Evolutionary conservation across 2,113 vertebrate species (phyloP).

Genomic region (Percopsis transmontana): DNA sequence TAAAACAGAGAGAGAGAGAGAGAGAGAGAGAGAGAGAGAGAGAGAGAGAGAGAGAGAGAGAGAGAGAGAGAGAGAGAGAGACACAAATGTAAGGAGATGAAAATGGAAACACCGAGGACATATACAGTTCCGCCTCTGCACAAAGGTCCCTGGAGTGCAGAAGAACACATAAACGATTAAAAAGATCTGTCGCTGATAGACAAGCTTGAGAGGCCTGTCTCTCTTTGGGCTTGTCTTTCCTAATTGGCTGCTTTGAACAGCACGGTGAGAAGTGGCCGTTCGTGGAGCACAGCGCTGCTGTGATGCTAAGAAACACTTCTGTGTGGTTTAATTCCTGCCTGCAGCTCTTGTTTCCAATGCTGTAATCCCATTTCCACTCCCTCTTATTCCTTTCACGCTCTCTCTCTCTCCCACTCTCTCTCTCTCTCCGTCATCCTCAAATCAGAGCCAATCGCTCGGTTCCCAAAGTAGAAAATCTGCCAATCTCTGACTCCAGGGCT

Average conservation of each 20-base stretch:
- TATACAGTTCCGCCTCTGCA: constrained; percentile 30
- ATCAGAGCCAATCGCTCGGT: constrained; percentile 32
- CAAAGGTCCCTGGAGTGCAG: constrained; percentile 39
- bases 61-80: constrained; percentile 2
- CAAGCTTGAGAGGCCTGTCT: constrained; percentile 31
- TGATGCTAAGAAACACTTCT: constrained; percentile 14
- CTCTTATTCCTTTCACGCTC: constrained; percentile 8
- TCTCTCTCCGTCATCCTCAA: neutral
- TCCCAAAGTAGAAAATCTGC: constrained; percentile 37
- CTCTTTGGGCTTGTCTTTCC: constrained; percentile 1
- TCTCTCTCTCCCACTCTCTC: neutral
- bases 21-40: constrained; percentile 9
- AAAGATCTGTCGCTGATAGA: constrained; percentile 52
- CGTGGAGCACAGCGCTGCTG: constrained; percentile 2
- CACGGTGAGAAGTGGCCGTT: constrained; percentile 36
- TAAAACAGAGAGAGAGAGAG: constrained; percentile 26
- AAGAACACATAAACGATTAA: constrained; percentile 48
- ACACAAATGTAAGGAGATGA: neutral
- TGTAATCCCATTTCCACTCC: constrained; percentile 40
- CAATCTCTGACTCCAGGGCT: constrained; percentile 34
- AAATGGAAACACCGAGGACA: constrained; percentile 27
- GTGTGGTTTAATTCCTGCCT: constrained; percentile 39
- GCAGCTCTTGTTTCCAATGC: constrained; percentile 33
- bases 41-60: constrained; percentile 6
- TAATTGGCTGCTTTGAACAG: constrained; percentile 58